These are phyloP conservation scores for Mizuhopecten yessoensis DNA, from an alignment of 1,140 invertebrate species.

Conservation along the genomic window DNA sequence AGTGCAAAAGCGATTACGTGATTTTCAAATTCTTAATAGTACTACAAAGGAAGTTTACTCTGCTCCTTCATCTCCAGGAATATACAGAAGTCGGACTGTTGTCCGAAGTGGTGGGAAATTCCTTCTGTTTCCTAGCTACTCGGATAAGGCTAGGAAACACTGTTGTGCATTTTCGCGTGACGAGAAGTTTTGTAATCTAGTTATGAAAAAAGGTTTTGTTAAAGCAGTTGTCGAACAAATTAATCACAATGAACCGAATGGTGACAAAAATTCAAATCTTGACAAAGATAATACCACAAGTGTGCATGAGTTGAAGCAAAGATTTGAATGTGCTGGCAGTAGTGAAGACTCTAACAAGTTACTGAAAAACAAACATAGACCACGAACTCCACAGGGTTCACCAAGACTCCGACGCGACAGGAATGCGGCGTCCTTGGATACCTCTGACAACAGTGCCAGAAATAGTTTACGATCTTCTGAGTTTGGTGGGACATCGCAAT, in stretches of 20 bases:
- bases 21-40: conserved; percentile 57
- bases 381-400: background rate
- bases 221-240: conserved; percentile 72
- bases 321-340: background rate
- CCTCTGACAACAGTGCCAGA: conserved; percentile 47
- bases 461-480: conserved; percentile 55
- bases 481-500: conserved; percentile 40
- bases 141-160: conserved; percentile 43
- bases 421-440: conserved; percentile 31
- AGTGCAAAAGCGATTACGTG: conserved; percentile 63
- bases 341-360: background rate
- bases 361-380: background rate
- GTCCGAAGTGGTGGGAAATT: background rate
- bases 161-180: conserved; percentile 58
- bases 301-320: conserved; percentile 21
- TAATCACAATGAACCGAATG: conserved; percentile 56
- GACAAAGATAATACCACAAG: background rate
- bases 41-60: conserved; percentile 23
- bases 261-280: background rate
- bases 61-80: conserved; percentile 43
- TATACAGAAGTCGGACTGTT: background rate
- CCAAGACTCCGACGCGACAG: background rate
- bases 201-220: conserved; percentile 75
- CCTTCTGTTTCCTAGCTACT: conserved; percentile 27
- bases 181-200: conserved; percentile 67